These are phyloP conservation scores for Pinna nobilis DNA, from an alignment of 1,140 invertebrate species.

Conservation along the genomic window DNA sequence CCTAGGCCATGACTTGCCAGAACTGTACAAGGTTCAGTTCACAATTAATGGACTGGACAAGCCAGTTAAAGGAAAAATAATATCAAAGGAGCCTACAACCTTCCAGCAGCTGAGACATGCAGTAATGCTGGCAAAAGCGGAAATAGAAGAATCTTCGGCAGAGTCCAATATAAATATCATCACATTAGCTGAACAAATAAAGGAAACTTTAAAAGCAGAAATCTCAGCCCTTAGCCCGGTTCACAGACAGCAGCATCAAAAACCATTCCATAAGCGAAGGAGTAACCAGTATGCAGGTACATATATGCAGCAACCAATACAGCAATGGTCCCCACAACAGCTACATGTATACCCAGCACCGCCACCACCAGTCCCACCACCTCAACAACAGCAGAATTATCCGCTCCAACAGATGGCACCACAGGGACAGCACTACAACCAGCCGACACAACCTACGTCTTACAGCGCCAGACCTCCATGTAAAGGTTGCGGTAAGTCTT, in stretches of 20 bases:
- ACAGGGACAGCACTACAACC: not conserved
- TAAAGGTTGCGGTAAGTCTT: slow-evolving; percentile 24
- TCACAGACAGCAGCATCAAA: not conserved
- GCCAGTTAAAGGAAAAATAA: not conserved
- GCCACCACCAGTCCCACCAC: not conserved
- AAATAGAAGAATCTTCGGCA: not conserved
- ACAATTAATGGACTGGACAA: not conserved
- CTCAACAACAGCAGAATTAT: not conserved
- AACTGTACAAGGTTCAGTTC: not conserved
- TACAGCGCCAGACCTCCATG: not conserved
- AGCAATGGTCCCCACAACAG: not conserved
- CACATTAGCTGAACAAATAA: not conserved
- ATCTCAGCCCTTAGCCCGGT: not conserved
- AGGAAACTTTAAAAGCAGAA: not conserved
- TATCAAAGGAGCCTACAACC: slow-evolving; percentile 7
- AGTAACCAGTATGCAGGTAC: too few relatives aligned
- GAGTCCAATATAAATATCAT: not conserved
- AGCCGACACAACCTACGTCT: not conserved
- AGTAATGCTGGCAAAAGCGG: not conserved
- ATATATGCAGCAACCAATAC: too few relatives aligned
- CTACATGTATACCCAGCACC: not conserved
- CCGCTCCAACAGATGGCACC: not conserved
- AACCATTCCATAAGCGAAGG: too few relatives aligned
- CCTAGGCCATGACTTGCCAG: slow-evolving; percentile 3
- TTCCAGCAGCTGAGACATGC: slow-evolving; percentile 4